phyloP scores from a whole-genome alignment of 1,140 invertebrate species.

The Drosophila novamexicana region DNA sequence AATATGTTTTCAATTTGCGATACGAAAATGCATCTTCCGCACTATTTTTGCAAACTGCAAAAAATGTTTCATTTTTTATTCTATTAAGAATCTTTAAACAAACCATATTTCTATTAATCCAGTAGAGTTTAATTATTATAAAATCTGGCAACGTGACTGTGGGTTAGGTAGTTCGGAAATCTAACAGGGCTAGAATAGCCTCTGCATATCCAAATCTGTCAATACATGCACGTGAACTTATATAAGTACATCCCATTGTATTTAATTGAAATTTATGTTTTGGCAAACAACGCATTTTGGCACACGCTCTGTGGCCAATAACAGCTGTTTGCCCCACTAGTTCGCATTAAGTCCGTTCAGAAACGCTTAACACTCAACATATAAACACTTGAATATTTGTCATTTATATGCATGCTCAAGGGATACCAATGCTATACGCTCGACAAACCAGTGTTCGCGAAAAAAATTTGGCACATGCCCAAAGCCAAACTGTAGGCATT shows the following conservation, averaged over 20 bases:
- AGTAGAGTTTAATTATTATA: background rate
- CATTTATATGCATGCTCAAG: conserved; percentile 31
- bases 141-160: too few relatives aligned
- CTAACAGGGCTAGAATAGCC: too few relatives aligned
- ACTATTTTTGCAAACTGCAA: conserved; percentile 53
- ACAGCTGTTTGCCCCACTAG: conserved; percentile 38
- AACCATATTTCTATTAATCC: background rate
- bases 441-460: conserved; percentile 5
- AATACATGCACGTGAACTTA: too few relatives aligned
- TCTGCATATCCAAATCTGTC: background rate
- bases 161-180: too few relatives aligned
- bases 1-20: conserved; percentile 80
- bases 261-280: conserved; percentile 77
- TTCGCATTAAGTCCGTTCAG: conserved; percentile 69
- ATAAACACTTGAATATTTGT: conserved; percentile 69
- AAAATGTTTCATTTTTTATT: conserved; percentile 22
- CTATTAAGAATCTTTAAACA: background rate
- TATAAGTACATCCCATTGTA: conserved; percentile 22
- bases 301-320: conserved; percentile 61
- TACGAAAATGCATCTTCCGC: conserved; percentile 59
- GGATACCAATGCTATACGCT: background rate
- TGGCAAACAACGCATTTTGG: conserved; percentile 69
- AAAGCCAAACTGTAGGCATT: conserved; percentile 56
- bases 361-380: conserved; percentile 77
- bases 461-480: conserved; percentile 66